Base-by-base conservation (phyloP, 2,888 invertebrate genomes). In the Amiota minor region DNA sequence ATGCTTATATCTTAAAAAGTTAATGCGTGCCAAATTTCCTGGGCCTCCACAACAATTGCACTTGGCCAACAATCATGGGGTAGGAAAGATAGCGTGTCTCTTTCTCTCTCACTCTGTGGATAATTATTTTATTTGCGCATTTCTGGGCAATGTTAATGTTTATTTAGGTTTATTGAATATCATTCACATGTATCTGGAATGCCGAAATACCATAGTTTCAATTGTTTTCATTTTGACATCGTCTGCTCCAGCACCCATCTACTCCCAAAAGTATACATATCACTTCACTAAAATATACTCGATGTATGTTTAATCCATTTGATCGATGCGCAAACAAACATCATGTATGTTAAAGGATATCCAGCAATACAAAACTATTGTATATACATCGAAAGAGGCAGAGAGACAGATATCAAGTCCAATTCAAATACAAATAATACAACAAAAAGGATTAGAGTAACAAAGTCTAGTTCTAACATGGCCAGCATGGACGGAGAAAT, bases 311-410 rank as follows among this genome's bases (percentile, higher is more conserved):
- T 68, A 68, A 68, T 68, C 67, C 67, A 68, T 68, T 68, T 68
- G 67, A 68, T 68, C 50, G 67, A 68, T 68, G 67, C 23, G 50
- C 50, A 67, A 67, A 68, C 47, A 65, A 65, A 65, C 65, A 65
- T 18, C 67, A 50, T 68, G 67, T 68, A n/a, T n/a, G n/a, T n/a
- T n/a, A 68, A 68, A 68, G 67, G 67, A 68, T 68, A 68, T 68
- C 3, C 67, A 16, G 11, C 16, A 11, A 20, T 9, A 56, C 56
- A 59, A 35, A 2, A 35, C 35, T 4, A 35, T 35, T 6, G 0
- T 6, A 35, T 6, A 35, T 35, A 35, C n/a, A n/a, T n/a, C n/a
- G 35, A 23, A 23, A 2, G 23, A 23, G 23, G 23, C 23, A 23
- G 2, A 35, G 35, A 35, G 35, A 35, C 35, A 35, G 35, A 35